A percentile compares a stretch with the other conserved stretches of the same genome.
phyloP scores from a whole-genome alignment of 2,113 vertebrate species.

The Corydoras maculifer region DNA sequence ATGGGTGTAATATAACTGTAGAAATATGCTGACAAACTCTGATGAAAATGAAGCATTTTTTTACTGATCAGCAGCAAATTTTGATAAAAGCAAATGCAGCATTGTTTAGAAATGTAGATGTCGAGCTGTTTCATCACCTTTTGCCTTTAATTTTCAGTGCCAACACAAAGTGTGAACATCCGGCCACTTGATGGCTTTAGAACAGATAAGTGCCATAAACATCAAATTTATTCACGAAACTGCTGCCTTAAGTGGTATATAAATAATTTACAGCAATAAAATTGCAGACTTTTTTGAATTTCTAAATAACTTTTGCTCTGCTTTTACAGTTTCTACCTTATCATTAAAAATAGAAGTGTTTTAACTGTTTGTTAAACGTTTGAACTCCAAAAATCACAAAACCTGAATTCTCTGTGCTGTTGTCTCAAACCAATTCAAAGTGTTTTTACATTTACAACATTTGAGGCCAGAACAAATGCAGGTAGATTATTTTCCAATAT shows the following conservation, averaged over 20 bases:
- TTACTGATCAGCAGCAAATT: background rate
- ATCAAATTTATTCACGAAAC: background rate
- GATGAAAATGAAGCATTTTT: no score
- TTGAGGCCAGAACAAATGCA: no score
- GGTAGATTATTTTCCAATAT: no score
- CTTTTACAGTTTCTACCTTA: background rate
- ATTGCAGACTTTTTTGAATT: background rate
- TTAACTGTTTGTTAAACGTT: background rate
- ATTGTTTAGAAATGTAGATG: background rate
- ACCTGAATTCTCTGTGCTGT: background rate
- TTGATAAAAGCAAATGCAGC: background rate
- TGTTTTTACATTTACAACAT: no score
- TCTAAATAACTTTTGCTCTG: background rate
- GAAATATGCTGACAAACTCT: background rate
- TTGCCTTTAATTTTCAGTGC: slow-evolving; percentile 5
- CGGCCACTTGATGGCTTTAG: slow-evolving; percentile 8
- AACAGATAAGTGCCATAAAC: slow-evolving; percentile 15
- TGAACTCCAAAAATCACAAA: background rate
- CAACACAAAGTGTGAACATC: background rate
- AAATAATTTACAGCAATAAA: background rate
- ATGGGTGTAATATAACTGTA: background rate
- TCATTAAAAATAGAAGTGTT: background rate
- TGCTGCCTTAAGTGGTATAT: background rate
- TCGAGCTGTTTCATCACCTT: background rate
- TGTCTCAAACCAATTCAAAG: no score